Evolutionary conservation across 1,140 invertebrate species (phyloP).

Genomic region (Drosophila willistoni): DNA sequence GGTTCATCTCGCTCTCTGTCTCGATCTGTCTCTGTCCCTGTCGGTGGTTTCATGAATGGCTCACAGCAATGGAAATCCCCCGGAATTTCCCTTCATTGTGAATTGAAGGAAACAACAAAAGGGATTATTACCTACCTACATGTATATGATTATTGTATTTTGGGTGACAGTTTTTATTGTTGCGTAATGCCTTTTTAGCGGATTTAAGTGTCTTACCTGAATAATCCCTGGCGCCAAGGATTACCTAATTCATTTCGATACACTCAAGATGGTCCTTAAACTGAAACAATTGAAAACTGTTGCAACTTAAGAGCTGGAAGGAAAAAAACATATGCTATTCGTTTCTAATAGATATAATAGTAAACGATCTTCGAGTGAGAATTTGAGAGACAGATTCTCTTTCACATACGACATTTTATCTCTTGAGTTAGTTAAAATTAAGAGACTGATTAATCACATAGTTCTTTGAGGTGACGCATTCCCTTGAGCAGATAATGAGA

Average conservation of each 20-base stretch:
- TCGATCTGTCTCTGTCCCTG: too few species aligned
- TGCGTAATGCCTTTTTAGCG: constrained; percentile 51
- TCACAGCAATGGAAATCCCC: constrained; percentile 57
- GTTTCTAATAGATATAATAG: too few species aligned
- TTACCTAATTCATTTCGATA: not conserved
- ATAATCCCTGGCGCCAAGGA: not conserved
- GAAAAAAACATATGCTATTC: too few species aligned
- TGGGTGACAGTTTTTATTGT: constrained; percentile 64
- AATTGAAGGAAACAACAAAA: constrained; percentile 9
- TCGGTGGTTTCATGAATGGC: constrained; percentile 59
- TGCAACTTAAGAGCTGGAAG: too few species aligned
- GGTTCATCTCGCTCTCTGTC: not conserved
- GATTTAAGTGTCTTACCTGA: not conserved
- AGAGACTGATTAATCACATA: too few species aligned
- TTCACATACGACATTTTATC: too few species aligned
- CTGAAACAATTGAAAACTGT: too few species aligned
- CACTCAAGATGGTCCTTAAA: not conserved
- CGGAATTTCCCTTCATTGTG: constrained; percentile 63
- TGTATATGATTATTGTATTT: not conserved
- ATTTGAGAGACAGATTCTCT: too few species aligned
- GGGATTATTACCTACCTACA: not conserved
- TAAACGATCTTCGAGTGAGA: too few species aligned
- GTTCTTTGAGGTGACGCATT: too few species aligned
- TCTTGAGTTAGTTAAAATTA: too few species aligned
- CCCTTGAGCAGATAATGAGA: too few species aligned